phyloP scores from a whole-genome alignment of 2,888 invertebrate genomes.

The Belgica antarctica region DNA sequence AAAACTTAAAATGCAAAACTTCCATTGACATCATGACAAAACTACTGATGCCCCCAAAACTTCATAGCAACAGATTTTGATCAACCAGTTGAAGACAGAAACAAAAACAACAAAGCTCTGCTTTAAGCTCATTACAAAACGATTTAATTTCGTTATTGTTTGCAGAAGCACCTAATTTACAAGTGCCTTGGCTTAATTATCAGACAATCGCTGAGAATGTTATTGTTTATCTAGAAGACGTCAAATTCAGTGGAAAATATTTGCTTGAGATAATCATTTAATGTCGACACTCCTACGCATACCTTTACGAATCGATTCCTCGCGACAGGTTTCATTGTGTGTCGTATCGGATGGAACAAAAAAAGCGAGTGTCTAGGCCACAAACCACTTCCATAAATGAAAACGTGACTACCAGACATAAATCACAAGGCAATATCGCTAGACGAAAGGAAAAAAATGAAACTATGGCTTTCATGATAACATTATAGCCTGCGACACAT shows the following conservation, averaged over 20 bases:
- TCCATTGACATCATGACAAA: no score
- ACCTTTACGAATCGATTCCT: neutral
- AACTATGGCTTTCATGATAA: neutral
- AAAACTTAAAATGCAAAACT: no score
- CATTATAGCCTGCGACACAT: constrained; percentile 20
- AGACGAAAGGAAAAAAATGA: constrained; percentile 14
- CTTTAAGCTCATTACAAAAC: neutral
- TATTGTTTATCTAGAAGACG: neutral
- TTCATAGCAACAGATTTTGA: no score
- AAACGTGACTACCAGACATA: constrained; percentile 41
- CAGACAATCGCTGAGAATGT: neutral
- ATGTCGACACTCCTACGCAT: neutral
- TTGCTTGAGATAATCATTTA: constrained; percentile 14
- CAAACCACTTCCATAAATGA: constrained; percentile 40
- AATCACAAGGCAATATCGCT: constrained; percentile 27
- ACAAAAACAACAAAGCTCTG: neutral
- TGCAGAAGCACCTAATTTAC: constrained; percentile 15
- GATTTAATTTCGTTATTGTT: constrained; percentile 33
- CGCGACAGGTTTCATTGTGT: neutral
- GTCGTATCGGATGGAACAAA: constrained; percentile 14
- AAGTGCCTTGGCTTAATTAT: neutral
- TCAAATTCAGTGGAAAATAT: constrained; percentile 1
- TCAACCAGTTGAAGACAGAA: no score
- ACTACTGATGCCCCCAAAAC: no score
- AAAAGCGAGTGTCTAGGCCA: constrained; percentile 2